Conservation (phyloP, 2,888 invertebrate genomes). For the Teleiodes luculella region DNA sequence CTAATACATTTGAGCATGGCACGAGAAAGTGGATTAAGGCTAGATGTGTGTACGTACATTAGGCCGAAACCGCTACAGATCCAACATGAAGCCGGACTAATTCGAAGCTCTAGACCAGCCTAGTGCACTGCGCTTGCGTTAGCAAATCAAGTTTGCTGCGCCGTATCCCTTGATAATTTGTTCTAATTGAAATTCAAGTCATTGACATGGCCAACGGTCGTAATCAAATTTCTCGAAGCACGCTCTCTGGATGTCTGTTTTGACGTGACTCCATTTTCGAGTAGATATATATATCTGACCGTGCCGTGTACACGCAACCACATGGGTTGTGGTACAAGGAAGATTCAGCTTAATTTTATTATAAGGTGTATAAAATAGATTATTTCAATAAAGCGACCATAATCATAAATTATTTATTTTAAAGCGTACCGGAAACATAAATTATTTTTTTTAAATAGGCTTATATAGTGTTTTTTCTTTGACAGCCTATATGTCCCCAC, state of each 20-base stretch:
- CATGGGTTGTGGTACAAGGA: no score
- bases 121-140: conserved; percentile 47
- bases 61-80: conserved; percentile 17
- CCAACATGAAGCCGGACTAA: conserved; percentile 29
- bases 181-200: conserved; percentile 85
- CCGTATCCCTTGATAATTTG: conserved; percentile 78
- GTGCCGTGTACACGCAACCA: no score
- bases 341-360: no score
- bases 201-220: conserved; percentile 78
- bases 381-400: no score
- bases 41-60: conserved; percentile 12
- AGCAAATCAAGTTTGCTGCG: conserved; percentile 71
- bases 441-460: no score
- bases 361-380: no score
- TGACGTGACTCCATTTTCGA: conserved; percentile 18
- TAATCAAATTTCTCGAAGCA: conserved; percentile 75
- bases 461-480: no score
- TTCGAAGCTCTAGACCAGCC: conserved; percentile 27
- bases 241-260: conserved; percentile 37
- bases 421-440: no score
- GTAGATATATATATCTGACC: neutral
- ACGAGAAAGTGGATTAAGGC: conserved; percentile 23
- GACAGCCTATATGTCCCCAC: no score
- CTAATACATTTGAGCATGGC: conserved; percentile 8
- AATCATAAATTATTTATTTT: no score